Base-by-base conservation (phyloP, 2,888 invertebrate genomes). In the Pristionchus mayeri region DNA sequence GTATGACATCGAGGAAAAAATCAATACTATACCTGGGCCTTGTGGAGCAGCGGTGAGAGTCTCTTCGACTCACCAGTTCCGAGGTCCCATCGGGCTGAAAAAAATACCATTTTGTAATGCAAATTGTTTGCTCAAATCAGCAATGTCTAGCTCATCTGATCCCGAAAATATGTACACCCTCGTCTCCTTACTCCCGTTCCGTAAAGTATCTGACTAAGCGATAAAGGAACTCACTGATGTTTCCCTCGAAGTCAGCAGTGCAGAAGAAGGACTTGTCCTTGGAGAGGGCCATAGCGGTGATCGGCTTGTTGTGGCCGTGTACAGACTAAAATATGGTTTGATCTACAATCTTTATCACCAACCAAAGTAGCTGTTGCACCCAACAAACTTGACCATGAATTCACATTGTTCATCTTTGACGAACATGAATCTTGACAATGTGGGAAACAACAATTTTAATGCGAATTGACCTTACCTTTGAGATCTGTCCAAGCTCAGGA, bases 231-330 rank as follows among this genome's bases (percentile, higher is more conserved):
- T 88, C 92, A 94, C 93, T 96, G 44, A 98, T 96, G 86, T 95
- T 95, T 4, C 98, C 98, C 92, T 98, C 98, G 91, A 96, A 97
- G 88, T 97, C 97, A 16, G 97, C 97, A 0, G 98, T 98, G 93
- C 96, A 98, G 86, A 98, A 95, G 24, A 95, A 95, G 79, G 95
- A 94, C 85, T 95, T 95, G 92, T 96, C 96, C 79, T 95, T 95
- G 67, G 88, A 93, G 67, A 96, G 93, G 0, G 96, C 95, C 91
- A 98, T 94, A 50, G 97, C 96, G 1, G 98, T 98, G 89, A 99
- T 97, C 0, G 98, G 97, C 93, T 98, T 98, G 94, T 98, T 98
- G 94, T 99, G 99, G 0, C 99, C 99, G 95, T 95, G 93, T 81
- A 93, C 81, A 6, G 87, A 81, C 84, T 88, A 67, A 34, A 83